These are phyloP conservation scores for Anhinga rufa DNA, from an alignment of 2,113 vertebrate genomes.

Conservation along the genomic window DNA sequence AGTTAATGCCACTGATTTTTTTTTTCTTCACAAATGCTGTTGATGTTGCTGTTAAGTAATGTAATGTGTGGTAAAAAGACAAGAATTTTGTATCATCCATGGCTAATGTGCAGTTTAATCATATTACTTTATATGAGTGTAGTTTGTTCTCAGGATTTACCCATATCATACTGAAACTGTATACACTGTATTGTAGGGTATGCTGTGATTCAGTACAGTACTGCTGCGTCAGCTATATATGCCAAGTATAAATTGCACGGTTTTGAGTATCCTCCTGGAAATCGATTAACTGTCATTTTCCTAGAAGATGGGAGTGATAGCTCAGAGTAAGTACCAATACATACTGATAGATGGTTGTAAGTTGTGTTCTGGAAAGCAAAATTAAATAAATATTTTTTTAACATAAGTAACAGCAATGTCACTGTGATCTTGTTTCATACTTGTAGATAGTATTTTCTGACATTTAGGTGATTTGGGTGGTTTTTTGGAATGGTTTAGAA, in stretches of 20 bases:
- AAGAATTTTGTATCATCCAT: background rate
- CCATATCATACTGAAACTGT: background rate
- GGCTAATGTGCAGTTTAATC: background rate
- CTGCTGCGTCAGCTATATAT: conserved; percentile 91
- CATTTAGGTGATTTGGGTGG: background rate
- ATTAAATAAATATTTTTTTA: background rate
- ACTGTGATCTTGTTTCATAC: background rate
- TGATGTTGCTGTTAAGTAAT: background rate
- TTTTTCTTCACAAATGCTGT: background rate
- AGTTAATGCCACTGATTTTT: background rate
- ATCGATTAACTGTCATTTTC: conserved; percentile 83
- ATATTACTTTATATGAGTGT: background rate
- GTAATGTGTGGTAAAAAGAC: background rate
- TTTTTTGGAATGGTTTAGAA: background rate
- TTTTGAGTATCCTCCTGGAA: conserved; percentile 96
- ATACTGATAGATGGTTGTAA: background rate
- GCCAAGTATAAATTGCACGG: conserved; percentile 93
- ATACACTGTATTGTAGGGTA: conserved; percentile 74
- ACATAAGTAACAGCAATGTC: fast-evolving
- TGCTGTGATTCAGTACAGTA: conserved; percentile 89
- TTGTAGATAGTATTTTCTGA: background rate
- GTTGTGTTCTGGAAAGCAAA: background rate
- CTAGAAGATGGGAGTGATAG: conserved; percentile 88
- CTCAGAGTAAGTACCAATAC: conserved; percentile 76
- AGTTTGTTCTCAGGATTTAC: background rate